phyloP scores from a whole-genome alignment of 2,113 vertebrate genomes.

The Epinephelus cyanopodus region DNA sequence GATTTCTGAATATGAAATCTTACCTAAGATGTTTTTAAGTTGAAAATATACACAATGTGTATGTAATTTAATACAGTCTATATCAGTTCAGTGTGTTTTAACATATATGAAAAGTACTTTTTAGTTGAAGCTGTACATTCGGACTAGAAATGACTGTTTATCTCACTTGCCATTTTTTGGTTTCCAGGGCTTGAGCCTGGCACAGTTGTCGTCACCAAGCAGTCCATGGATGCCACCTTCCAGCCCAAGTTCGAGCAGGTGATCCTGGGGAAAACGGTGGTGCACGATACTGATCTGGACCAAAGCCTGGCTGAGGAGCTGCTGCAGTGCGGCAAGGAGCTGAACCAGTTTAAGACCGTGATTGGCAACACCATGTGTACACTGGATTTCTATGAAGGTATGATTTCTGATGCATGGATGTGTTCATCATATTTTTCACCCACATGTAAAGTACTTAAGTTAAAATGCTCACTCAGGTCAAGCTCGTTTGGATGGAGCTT shows the following conservation, averaged over 20 bases:
- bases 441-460: neutral
- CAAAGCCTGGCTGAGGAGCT: conserved; percentile 86
- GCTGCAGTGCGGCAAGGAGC: conserved; percentile 86
- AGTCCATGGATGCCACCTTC: conserved; percentile 91
- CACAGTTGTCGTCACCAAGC: conserved; percentile 92
- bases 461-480: conserved; percentile 85
- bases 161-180: neutral
- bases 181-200: conserved; percentile 90
- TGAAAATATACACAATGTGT: no score
- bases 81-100: neutral
- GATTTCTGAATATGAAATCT: no score
- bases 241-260: conserved; percentile 90
- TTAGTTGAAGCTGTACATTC: neutral
- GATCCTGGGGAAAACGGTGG: conserved; percentile 89
- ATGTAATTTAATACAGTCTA: neutral
- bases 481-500: conserved; percentile 94
- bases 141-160: neutral
- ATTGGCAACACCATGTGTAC: conserved; percentile 96
- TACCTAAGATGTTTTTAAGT: no score
- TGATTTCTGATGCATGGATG: neutral
- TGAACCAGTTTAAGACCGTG: conserved; percentile 88
- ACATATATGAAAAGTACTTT: neutral
- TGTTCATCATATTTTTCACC: neutral
- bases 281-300: conserved; percentile 87
- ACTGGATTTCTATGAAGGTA: conserved; percentile 98